A percentile compares a stretch with the other conserved stretches of the same genome.
Evolutionary conservation across 1,140 invertebrate species (phyloP).

Genomic region (Megalonaias nervosa): DNA sequence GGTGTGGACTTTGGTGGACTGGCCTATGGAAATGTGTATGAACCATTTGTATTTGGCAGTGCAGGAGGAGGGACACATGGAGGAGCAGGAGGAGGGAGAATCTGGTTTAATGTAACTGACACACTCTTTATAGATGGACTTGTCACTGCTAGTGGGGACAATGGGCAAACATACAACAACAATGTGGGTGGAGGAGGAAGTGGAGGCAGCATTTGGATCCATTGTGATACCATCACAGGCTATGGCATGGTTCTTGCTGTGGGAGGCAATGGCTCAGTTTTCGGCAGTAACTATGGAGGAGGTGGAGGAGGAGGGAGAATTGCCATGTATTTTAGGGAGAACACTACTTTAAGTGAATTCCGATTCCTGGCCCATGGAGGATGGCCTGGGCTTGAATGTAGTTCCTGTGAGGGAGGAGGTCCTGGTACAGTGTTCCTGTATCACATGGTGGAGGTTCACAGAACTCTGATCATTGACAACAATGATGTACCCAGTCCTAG

Average conservation of each 20-base stretch:
- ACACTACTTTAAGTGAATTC: conserved; percentile 59
- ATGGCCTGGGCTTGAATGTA: conserved; percentile 33
- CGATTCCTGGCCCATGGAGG: conserved; percentile 56
- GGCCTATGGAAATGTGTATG: conserved; percentile 55
- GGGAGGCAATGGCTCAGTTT: conserved; percentile 41
- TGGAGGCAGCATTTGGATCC: conserved; percentile 60
- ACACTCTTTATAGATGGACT: conserved; percentile 54
- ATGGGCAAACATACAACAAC: conserved; percentile 31
- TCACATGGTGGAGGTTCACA: conserved; percentile 48
- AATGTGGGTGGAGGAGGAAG: conserved; percentile 52
- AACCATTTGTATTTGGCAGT: conserved; percentile 56
- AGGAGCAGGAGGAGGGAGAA: conserved; percentile 55
- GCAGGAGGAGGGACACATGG: conserved; percentile 51
- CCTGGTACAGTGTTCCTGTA: conserved; percentile 59
- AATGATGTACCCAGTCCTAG: conserved; percentile 42
- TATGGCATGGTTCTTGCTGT: conserved; percentile 47
- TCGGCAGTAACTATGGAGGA: conserved; percentile 29
- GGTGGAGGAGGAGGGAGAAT: conserved; percentile 58
- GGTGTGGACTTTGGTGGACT: conserved; percentile 40
- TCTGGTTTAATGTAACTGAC: conserved; percentile 61
- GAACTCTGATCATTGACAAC: conserved; percentile 59
- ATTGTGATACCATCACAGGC: conserved; percentile 49
- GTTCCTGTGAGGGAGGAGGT: conserved; percentile 47
- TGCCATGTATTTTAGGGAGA: conserved; percentile 54
- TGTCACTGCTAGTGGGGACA: conserved; percentile 49